Evolutionary conservation across 23 tunicate genomes (phyloP).

Genomic region (Trididemnum miniatum): DNA sequence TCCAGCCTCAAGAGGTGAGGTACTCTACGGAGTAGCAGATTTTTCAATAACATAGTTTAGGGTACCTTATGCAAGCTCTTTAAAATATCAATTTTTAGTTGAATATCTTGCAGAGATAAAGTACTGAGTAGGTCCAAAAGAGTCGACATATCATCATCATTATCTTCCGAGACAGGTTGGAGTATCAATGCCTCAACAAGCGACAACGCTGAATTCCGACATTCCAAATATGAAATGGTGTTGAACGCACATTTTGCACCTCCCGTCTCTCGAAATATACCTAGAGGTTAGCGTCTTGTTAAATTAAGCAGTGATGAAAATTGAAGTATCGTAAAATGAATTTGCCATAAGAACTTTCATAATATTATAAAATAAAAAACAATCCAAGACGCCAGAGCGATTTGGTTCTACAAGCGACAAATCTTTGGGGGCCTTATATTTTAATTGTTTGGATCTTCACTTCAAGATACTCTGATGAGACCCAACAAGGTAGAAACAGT

Average conservation of each 20-base stretch:
- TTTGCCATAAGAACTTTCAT: too few species aligned
- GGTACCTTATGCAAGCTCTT: conserved; percentile 52
- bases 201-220: conserved; percentile 45
- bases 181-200: conserved; percentile 64
- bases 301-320: background rate
- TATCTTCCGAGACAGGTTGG: conserved; percentile 42
- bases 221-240: conserved; percentile 45
- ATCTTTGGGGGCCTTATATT: too few species aligned
- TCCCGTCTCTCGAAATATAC: conserved; percentile 73
- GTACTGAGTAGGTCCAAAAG: conserved; percentile 68
- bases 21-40: too few species aligned
- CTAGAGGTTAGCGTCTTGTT: conserved; percentile 13
- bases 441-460: too few species aligned
- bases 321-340: too few species aligned
- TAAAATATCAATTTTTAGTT: conserved; percentile 67
- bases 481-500: too few species aligned
- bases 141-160: conserved; percentile 86
- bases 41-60: too few species aligned
- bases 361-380: too few species aligned
- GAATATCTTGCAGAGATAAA: conserved; percentile 25
- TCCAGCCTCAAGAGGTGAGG: too few species aligned
- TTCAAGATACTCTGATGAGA: too few species aligned
- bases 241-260: conserved; percentile 82
- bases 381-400: too few species aligned
- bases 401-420: too few species aligned